Conservation (phyloP, 1,140 invertebrate species). For the Oryctes rhinoceros region DNA sequence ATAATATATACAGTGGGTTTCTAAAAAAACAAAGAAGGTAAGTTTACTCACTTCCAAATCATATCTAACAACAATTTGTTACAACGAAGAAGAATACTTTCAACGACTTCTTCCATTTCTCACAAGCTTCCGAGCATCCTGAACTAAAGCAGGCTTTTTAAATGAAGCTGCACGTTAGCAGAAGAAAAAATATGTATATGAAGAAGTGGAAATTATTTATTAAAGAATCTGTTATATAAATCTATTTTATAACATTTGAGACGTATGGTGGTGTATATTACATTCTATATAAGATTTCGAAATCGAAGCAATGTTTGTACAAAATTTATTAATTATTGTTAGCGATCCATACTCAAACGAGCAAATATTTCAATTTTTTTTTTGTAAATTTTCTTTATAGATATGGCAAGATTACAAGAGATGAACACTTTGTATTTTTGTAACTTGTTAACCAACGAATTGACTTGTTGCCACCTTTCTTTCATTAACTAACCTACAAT, state of each 20-base stretch:
- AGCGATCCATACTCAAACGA: background rate
- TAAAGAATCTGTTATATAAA: background rate
- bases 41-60: background rate
- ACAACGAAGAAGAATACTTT: background rate
- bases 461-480: background rate
- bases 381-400: background rate
- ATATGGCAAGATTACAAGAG: background rate
- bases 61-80: background rate
- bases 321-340: slow-evolving; percentile 31
- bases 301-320: slow-evolving; percentile 16
- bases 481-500: background rate
- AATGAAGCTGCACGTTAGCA: too few relatives aligned
- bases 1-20: background rate
- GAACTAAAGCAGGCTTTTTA: too few relatives aligned
- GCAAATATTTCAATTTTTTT: background rate
- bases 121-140: background rate
- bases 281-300: slow-evolving; percentile 29
- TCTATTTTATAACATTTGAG: background rate
- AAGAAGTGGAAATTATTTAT: background rate
- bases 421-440: background rate
- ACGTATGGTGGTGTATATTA: slow-evolving; percentile 20
- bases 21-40: background rate
- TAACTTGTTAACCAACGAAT: background rate
- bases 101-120: background rate
- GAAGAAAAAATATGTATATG: too few relatives aligned